These are phyloP conservation scores for Cephus rjabovi DNA, from an alignment of 2,888 invertebrate species.

Conservation along the genomic window DNA sequence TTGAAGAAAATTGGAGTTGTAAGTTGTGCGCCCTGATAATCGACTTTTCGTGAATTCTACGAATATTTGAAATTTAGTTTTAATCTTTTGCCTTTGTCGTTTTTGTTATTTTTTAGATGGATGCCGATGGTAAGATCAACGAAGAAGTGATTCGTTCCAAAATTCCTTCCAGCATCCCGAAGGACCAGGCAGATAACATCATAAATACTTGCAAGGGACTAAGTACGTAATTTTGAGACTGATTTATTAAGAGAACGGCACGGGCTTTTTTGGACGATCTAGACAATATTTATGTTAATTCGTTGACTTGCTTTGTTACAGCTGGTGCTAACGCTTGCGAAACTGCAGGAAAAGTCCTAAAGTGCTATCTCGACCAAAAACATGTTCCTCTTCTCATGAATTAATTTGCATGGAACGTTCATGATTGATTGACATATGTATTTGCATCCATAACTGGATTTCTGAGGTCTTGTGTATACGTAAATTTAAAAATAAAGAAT, in stretches of 20 bases:
- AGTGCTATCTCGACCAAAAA: slow-evolving; percentile 30
- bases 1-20: slow-evolving; percentile 55
- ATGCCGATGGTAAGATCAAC: slow-evolving; percentile 43
- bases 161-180: slow-evolving; percentile 34
- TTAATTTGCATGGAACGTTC: neutral
- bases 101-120: slow-evolving; percentile 35
- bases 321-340: slow-evolving; percentile 28
- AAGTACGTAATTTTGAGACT: slow-evolving; percentile 31
- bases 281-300: slow-evolving; percentile 5
- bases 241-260: neutral
- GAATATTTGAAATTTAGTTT: neutral
- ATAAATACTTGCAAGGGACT: slow-evolving; percentile 39
- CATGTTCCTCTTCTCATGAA: neutral
- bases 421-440: neutral
- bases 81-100: slow-evolving; percentile 1
- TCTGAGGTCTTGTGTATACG: neutral
- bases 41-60: neutral
- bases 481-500: neutral
- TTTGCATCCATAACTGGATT: neutral
- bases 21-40: slow-evolving; percentile 29
- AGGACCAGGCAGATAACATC: slow-evolving; percentile 38
- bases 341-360: slow-evolving; percentile 27
- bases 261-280: neutral
- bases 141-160: slow-evolving; percentile 40
- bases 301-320: slow-evolving; percentile 10